Evolutionary conservation across 2,888 invertebrate genomes (phyloP).

Genomic region (Thyatira batis): DNA sequence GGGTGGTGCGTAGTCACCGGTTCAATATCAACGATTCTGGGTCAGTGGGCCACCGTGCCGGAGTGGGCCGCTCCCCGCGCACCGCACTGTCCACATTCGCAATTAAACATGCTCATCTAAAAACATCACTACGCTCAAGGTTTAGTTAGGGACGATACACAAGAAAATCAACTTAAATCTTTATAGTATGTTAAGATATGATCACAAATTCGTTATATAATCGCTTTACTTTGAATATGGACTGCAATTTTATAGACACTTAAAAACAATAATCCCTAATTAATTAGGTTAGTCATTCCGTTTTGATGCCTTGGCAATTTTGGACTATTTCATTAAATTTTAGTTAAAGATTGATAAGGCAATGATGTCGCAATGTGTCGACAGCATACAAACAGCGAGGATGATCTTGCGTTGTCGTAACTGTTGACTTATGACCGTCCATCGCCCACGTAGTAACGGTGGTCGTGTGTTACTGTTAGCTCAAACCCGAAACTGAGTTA

Average conservation of each 20-base stretch:
- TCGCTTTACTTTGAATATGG: too few species aligned
- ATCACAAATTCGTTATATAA: too few species aligned
- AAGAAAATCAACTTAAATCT: too few species aligned
- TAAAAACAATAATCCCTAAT: too few species aligned
- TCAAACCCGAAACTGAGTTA: constrained; percentile 65
- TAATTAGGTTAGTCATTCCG: too few species aligned
- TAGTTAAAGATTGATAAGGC: constrained; percentile 42
- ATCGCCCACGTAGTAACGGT: constrained; percentile 70
- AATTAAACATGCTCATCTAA: constrained; percentile 65
- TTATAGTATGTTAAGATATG: too few species aligned
- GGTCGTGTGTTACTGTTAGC: constrained; percentile 65
- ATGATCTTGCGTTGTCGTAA: constrained; percentile 37
- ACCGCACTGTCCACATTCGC: constrained; percentile 46
- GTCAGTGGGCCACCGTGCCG: constrained; percentile 79
- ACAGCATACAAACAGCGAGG: constrained; percentile 39
- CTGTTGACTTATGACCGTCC: constrained; percentile 51
- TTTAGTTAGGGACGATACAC: constrained; percentile 22
- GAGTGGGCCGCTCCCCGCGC: constrained; percentile 54
- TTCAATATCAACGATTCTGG: constrained; percentile 81
- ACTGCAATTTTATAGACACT: too few species aligned
- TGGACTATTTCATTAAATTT: too few species aligned
- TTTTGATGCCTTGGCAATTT: too few species aligned
- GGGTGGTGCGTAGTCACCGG: constrained; percentile 71
- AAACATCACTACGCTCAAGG: too few species aligned
- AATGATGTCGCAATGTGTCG: constrained; percentile 24